Evolutionary conservation across 1,140 invertebrate species (phyloP), one percentile per base, ranked within the genome.

Genomic region (Mesaphorura yosii): DNA sequence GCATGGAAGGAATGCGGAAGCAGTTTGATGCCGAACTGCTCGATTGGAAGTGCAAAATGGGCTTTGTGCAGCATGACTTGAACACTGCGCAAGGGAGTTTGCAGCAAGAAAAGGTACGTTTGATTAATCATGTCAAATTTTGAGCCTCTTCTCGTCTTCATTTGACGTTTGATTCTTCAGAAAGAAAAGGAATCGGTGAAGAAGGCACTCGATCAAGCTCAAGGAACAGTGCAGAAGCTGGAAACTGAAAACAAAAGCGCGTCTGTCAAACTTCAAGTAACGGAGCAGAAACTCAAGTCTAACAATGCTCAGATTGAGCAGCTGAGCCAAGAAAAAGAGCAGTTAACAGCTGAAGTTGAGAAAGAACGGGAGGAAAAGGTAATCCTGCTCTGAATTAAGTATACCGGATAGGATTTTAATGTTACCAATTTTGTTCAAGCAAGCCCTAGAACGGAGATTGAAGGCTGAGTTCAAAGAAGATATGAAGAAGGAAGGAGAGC

Each of bases 1-100:
- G 57, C 37, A 20, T 59, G 6, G 38, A 42, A 28, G 48, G 46
- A 17, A 20, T 56, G 5, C 50, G 55, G 1, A 14, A 41, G 17
- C 27, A 49, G 10, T 39, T 58, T 4, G 19, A 51, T 25, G 31
- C 51, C 15, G 39, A 34, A 53, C 51, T 12, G 26, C 38, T n/a
- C 26, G 40, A 34, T 34, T 56, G 7, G 50, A 41, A 38, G 42
- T 53, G 1, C 48, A 52, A 48, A 34, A 58, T 1, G 14, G 23
- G 3, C 22, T 29, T 5, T 25, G 52, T 5, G 39, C 53, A 47
- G 27, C 39, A 12, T 19, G 23, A 3, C 28, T 61, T 17, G 45
- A 48, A 34, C n/a, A 22, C 31, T 31, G 12, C 48, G 25, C 29
- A 46, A 15, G 48, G 38, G 45, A 51, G 23, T 12, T 37, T 38